Evolutionary conservation across 1,140 invertebrate species (phyloP), one percentile per base, ranked within the genome.

Genomic region (Drosophila kikkawai): DNA sequence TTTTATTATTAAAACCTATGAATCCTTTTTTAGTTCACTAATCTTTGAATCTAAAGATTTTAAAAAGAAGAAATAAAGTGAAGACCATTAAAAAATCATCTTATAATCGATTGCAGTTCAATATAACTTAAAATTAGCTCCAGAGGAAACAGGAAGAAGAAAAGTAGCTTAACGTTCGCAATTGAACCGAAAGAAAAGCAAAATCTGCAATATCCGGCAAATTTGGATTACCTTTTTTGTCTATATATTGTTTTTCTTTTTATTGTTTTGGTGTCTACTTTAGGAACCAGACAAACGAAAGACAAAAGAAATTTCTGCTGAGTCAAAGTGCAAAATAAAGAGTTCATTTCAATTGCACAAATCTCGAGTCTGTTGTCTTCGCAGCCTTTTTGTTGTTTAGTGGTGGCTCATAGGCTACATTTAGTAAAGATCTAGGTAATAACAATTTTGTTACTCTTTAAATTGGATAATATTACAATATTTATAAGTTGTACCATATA

Each of bases 191-290:
- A 65, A 74, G 50, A 75, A 81, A 47, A 59, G 58, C 66, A 41
- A 75, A 68, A 85, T 85, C 65, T 81, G 82, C 82, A 81, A 85
- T 81, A 81, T 85, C 75, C 82, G 75, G 58, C 58, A 65, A 75
- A 79, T 81, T 75, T 63, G 51, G 36, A 70, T 57, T 70, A 55
- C 22, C 37, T 56, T 7, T 29, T 60, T 34, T 15, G 7, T 7
- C 17, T 53, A 32, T 51, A 17, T 4, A 13, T 36, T 22, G 2
- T 48, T 47, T 47, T 45, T n/a, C 41, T 4, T 22, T 47, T 48
- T 51, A 12, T 17, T 53, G 36, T 36, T 19, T 11, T 39, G 34
- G 9, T 41, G 12, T 58, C 41, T 63, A 42, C 44, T 47, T 11
- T 11, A 44, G 41, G 32, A 63, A 66, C 37, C 29, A 65, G 17